Conservation (phyloP, 92 coral and sea anemone species). For the Palythoa heliodiscus region DNA sequence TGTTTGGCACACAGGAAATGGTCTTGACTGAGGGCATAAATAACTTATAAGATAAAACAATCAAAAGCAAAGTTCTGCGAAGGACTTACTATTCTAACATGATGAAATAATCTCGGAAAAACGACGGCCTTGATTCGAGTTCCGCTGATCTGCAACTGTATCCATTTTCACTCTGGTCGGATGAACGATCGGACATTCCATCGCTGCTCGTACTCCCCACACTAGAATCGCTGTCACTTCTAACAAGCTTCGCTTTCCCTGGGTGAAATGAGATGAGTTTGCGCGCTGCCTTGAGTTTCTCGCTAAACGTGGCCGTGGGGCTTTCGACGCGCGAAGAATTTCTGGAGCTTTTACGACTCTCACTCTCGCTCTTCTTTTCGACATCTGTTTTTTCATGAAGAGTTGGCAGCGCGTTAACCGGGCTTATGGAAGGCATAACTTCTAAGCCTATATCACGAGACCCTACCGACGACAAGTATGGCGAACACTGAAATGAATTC, state of each 20-base stretch:
- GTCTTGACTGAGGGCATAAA: neutral
- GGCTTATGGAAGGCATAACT: slow-evolving; percentile 72
- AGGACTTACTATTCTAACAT: slow-evolving; percentile 84
- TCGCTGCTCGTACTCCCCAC: slow-evolving; percentile 17
- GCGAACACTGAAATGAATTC: neutral
- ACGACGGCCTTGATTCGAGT: slow-evolving; percentile 52
- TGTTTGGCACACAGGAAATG: neutral
- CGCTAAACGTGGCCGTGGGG: slow-evolving; percentile 72
- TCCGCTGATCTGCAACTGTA: slow-evolving; percentile 36
- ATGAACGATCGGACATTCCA: slow-evolving; percentile 23
- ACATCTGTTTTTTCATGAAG: slow-evolving; percentile 26
- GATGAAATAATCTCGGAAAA: slow-evolving; percentile 83
- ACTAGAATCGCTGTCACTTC: slow-evolving; percentile 52
- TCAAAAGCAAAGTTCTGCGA: neutral
- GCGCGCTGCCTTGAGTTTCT: slow-evolving; percentile 73
- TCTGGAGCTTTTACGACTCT: slow-evolving; percentile 41
- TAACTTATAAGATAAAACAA: neutral
- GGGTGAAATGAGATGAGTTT: slow-evolving; percentile 67
- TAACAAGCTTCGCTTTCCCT: slow-evolving; percentile 53
- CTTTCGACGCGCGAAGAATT: slow-evolving; percentile 40
- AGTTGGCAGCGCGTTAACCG: slow-evolving; percentile 33
- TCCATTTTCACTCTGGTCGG: slow-evolving; percentile 29
- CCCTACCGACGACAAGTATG: neutral
- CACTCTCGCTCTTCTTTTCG: neutral
- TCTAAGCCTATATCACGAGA: neutral